Evolutionary conservation across 1,140 invertebrate genomes (phyloP).

Genomic region (Sycophaga agraensis): DNA sequence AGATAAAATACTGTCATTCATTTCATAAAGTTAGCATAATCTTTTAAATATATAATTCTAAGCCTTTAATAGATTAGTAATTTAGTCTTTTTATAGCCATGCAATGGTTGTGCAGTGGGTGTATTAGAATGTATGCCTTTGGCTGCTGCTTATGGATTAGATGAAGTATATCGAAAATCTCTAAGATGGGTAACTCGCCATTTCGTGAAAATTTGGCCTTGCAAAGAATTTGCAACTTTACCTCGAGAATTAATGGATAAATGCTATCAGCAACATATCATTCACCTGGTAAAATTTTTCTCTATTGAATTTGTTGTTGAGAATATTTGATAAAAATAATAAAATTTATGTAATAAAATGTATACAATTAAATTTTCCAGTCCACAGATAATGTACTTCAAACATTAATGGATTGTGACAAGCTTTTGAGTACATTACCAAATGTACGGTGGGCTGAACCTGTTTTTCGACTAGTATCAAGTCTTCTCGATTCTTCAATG

Average conservation of each 20-base stretch:
- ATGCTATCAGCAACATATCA: slow-evolving; percentile 78
- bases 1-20: slow-evolving; percentile 87
- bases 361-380: slow-evolving; percentile 44
- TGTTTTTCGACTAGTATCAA: slow-evolving; percentile 66
- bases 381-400: slow-evolving; percentile 66
- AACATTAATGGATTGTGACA: slow-evolving; percentile 70
- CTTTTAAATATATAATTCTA: not conserved
- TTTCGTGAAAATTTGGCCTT: slow-evolving; percentile 84
- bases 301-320: not conserved
- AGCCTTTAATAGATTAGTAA: not conserved
- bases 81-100: not conserved
- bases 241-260: slow-evolving; percentile 79
- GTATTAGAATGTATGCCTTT: slow-evolving; percentile 82
- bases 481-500: slow-evolving; percentile 68
- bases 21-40: slow-evolving; percentile 73
- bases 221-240: slow-evolving; percentile 78
- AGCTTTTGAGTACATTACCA: slow-evolving; percentile 67
- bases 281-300: slow-evolving; percentile 62
- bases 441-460: slow-evolving; percentile 73
- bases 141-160: slow-evolving; percentile 80
- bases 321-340: not conserved
- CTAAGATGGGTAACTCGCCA: slow-evolving; percentile 82
- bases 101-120: slow-evolving; percentile 72
- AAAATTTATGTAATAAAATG: not conserved
- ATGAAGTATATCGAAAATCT: slow-evolving; percentile 82